phyloP scores from a whole-genome alignment of 1,140 invertebrate species.

The Cydia pomonella region DNA sequence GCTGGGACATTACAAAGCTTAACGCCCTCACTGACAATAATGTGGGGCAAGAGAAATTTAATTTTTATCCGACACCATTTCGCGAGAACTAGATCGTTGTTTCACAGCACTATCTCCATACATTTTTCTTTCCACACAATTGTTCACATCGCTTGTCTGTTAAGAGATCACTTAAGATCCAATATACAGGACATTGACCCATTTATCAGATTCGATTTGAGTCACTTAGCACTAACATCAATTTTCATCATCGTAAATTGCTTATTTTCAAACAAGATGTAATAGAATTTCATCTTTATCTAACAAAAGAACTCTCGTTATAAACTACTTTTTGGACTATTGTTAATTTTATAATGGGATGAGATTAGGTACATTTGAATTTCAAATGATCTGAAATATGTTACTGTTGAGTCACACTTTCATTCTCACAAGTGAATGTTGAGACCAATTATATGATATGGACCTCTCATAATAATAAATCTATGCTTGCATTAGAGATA shows the following conservation, averaged over 20 bases:
- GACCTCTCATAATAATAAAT: conserved; percentile 4
- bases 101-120: conserved; percentile 12
- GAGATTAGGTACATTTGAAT: conserved; percentile 43
- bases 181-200: conserved; percentile 64
- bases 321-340: neutral
- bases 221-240: conserved; percentile 41
- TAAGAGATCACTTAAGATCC: conserved; percentile 46
- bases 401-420: conserved; percentile 41
- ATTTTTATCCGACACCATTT: conserved; percentile 6
- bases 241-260: conserved; percentile 26
- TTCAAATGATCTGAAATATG: conserved; percentile 42
- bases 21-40: conserved; percentile 9
- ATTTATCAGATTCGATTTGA: conserved; percentile 57
- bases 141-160: conserved; percentile 39
- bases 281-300: conserved; percentile 6
- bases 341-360: conserved; percentile 32
- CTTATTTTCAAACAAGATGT: conserved; percentile 8
- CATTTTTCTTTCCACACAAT: conserved; percentile 10
- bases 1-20: conserved; percentile 16
- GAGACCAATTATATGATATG: conserved; percentile 24
- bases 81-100: neutral
- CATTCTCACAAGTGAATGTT: conserved; percentile 31
- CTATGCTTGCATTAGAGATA: conserved; percentile 2
- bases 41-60: conserved; percentile 20
- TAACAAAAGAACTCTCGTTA: conserved; percentile 23